These are phyloP conservation scores for Cheilinus undulatus DNA, from an alignment of 2,113 vertebrate species.

Conservation along the genomic window DNA sequence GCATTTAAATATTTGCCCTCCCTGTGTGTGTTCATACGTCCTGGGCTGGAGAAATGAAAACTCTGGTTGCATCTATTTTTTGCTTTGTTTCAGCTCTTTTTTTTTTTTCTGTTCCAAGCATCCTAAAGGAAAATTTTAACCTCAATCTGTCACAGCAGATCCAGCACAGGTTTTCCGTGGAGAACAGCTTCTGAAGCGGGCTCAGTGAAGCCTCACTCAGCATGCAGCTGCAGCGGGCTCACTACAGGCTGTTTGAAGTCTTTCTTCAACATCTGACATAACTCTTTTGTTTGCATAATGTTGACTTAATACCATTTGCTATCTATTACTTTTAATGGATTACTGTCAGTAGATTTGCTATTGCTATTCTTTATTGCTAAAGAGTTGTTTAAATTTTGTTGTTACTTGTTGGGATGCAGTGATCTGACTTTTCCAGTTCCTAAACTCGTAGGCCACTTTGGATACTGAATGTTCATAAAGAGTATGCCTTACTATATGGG, in stretches of 20 bases:
- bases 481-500: too few relatives aligned
- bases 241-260: constrained; percentile 35
- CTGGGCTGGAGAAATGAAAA: constrained; percentile 5
- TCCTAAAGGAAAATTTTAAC: constrained; percentile 61
- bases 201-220: constrained; percentile 16
- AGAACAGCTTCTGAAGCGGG: constrained; percentile 41
- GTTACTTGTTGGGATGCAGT: too few relatives aligned
- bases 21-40: background rate
- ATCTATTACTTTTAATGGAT: constrained; percentile 4
- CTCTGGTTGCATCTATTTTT: constrained; percentile 9
- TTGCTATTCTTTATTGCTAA: background rate
- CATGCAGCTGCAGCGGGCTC: constrained; percentile 32
- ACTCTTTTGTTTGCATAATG: constrained; percentile 18
- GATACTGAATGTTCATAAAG: too few relatives aligned
- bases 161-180: constrained; percentile 52
- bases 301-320: background rate
- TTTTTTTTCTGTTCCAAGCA: constrained; percentile 32
- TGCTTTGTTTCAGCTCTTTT: background rate
- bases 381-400: too few relatives aligned
- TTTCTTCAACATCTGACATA: constrained; percentile 11
- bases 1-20: constrained; percentile 36
- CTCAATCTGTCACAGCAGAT: constrained; percentile 71
- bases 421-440: too few relatives aligned
- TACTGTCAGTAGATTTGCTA: background rate
- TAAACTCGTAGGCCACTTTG: too few relatives aligned